phyloP scores from a whole-genome alignment of 2,113 vertebrate species.

The Tachysurus fulvidraco region DNA sequence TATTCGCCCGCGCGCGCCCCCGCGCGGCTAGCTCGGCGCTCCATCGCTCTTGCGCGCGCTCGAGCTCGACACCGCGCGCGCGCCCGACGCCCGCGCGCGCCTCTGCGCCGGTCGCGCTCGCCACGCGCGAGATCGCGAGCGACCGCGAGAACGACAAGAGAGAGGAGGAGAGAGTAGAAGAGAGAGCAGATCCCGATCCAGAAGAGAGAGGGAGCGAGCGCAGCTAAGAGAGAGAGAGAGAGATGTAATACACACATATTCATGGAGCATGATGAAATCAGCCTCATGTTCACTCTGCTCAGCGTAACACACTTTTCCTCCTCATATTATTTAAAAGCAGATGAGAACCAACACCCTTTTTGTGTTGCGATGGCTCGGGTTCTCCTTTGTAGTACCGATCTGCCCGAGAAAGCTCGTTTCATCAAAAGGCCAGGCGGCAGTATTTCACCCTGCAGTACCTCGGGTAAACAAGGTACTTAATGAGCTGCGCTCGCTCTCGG shows the following conservation, averaged over 20 bases:
- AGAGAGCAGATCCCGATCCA: too few relatives aligned
- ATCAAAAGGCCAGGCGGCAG: conserved; percentile 18
- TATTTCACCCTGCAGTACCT: conserved; percentile 40
- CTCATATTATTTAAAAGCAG: conserved; percentile 34
- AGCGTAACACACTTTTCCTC: conserved; percentile 3
- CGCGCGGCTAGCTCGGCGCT: too few relatives aligned
- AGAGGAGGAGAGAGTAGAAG: too few relatives aligned
- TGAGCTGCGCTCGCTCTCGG: conserved; percentile 52
- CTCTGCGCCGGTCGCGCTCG: too few relatives aligned
- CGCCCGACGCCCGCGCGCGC: too few relatives aligned
- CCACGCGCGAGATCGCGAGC: too few relatives aligned
- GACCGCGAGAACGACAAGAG: too few relatives aligned
- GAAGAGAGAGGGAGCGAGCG: too few relatives aligned
- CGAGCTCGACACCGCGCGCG: too few relatives aligned
- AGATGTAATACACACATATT: neutral
- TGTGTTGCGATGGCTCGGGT: conserved; percentile 31
- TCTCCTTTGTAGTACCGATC: conserved; percentile 55
- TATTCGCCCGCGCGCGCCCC: too few relatives aligned
- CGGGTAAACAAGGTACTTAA: conserved; percentile 58
- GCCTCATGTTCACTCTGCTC: conserved; percentile 20
- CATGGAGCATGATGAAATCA: conserved; percentile 25
- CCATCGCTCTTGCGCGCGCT: too few relatives aligned
- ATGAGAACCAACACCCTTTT: conserved; percentile 43
- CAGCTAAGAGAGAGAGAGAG: neutral
- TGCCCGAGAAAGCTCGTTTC: conserved; percentile 37